Evolutionary conservation across 2,113 vertebrate species (phyloP).

Genomic region (Spea multiplicata): DNA sequence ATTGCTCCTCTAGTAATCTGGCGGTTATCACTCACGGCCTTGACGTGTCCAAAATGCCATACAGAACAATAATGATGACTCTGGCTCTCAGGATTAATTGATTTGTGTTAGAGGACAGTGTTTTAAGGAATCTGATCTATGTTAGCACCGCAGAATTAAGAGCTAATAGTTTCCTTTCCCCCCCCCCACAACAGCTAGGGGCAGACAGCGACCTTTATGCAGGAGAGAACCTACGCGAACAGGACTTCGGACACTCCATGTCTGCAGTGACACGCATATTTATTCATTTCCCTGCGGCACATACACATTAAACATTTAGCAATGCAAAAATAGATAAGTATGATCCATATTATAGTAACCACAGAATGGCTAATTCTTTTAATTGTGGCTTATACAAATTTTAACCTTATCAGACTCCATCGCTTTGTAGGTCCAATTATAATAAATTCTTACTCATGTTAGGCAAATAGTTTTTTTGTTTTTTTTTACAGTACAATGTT

Average conservation of each 20-base stretch:
- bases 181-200: neutral
- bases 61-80: conserved; percentile 14
- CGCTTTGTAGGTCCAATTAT: too few species aligned
- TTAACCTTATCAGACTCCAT: too few species aligned
- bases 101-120: conserved; percentile 21
- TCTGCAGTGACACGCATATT: too few species aligned
- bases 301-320: too few species aligned
- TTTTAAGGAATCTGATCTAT: conserved; percentile 31
- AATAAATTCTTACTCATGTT: too few species aligned
- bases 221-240: neutral
- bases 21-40: conserved; percentile 21
- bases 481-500: too few species aligned
- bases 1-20: conserved; percentile 3
- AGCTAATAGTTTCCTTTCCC: conserved; percentile 7
- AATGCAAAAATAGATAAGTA: too few species aligned
- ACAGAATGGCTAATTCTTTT: too few species aligned
- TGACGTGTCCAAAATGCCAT: conserved; percentile 25
- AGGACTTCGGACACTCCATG: neutral
- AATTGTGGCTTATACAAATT: too few species aligned
- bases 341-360: too few species aligned
- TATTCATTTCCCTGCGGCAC: too few species aligned
- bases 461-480: too few species aligned
- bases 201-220: conserved; percentile 27
- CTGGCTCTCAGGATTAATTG: conserved; percentile 22
- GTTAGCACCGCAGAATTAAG: conserved; percentile 6